Evolutionary conservation across 1,140 invertebrate species (phyloP).

Genomic region (Diabrotica virgifera): DNA sequence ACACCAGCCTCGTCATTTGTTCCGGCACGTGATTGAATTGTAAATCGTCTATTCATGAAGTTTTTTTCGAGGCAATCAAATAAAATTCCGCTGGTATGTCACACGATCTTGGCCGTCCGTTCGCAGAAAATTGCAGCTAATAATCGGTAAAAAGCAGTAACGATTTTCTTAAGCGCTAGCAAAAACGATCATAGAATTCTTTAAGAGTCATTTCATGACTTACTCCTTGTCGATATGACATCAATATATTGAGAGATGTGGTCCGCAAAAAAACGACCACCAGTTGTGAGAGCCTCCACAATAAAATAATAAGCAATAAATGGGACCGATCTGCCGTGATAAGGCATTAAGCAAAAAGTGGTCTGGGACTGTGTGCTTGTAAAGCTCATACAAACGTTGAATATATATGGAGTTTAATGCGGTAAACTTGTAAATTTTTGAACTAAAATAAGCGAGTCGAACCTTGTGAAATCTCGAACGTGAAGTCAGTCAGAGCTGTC

Average conservation of each 20-base stretch:
- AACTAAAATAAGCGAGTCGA: conserved; percentile 10
- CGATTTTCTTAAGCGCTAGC: conserved; percentile 6
- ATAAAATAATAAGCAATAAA: conserved; percentile 34
- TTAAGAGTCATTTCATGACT: conserved; percentile 17
- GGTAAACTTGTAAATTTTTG: conserved; percentile 6
- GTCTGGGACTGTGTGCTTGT: conserved; percentile 24
- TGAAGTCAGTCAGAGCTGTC: conserved; percentile 1
- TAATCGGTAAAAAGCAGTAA: conserved; percentile 8
- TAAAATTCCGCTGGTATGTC: conserved; percentile 16
- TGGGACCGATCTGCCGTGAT: conserved; percentile 25
- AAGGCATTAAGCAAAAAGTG: conserved; percentile 27
- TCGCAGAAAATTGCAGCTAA: conserved; percentile 5
- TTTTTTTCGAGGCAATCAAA: background rate
- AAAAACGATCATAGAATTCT: conserved; percentile 11
- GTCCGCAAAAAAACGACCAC: conserved; percentile 26
- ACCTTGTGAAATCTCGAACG: conserved; percentile 13
- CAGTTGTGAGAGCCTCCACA: conserved; percentile 17
- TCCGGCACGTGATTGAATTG: background rate
- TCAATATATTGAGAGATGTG: conserved; percentile 13
- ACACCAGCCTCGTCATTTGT: background rate
- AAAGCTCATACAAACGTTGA: conserved; percentile 27
- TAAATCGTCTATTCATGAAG: no score
- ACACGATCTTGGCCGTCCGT: background rate
- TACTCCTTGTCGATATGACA: conserved; percentile 15
- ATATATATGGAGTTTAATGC: conserved; percentile 26